Evolutionary conservation across 2,888 invertebrate species (phyloP), one percentile per base, ranked within the genome.

Genomic region (Aspidiotus rigidus): DNA sequence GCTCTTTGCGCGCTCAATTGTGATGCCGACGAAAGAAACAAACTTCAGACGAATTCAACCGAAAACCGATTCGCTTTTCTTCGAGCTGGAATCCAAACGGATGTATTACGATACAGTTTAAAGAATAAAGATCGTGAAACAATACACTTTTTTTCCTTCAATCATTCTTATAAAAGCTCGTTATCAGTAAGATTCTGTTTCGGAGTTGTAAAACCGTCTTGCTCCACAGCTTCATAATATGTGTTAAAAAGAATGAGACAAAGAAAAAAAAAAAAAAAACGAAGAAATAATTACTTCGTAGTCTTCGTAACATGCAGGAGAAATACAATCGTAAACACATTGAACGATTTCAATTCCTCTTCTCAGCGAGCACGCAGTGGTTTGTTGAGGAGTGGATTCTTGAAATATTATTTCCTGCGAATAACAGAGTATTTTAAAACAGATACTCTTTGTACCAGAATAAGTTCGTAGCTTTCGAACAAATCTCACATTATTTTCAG

Each of bases 1-100:
- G 53, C 28, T 54, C 55, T 55, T 54, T 1, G 28, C 53, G 55
- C 11, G 28, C 55, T 5, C 67, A 61, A 40, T 69, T 57, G 11
- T 69, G 53, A 28, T 39, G 59, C 8, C 60, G 82, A 79, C 88
- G 88, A 76, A 86, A 84, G 77, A 91, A 91, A 79, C 91, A 92
- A 64, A 91, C 91, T 77, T 91, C 92, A 77, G 91, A 92, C 6
- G 91, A 91, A 76, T 89, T 89, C 64, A 91, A 81, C 74, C 92
- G 82, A 39, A 92, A 91, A 77, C 92, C 92, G 71, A 92, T 91
- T 82, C 92, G 92, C 39, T 92, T 92, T 77, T 91, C 91, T 78
- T 93, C 92, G 39, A 92, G 80, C 91, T 91, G 79, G 73, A 84
- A 85, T 10, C 28, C 1, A 44, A 64, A 54, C 5, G 28, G n/a